Base-by-base conservation (phyloP, 2,888 invertebrate species). In the Lasioglossum oenotherae region DNA sequence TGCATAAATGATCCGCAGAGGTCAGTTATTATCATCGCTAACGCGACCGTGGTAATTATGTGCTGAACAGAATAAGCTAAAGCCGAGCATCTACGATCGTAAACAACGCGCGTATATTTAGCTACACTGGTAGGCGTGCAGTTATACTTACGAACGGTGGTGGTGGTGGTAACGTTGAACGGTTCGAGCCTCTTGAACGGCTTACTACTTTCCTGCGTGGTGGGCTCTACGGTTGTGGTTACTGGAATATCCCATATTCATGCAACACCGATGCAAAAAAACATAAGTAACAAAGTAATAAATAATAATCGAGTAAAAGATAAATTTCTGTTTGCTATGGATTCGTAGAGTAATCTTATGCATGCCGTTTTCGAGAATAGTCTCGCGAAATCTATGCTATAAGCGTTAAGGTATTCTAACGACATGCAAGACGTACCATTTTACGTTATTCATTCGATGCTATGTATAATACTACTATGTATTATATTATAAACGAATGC, bases 201-300 rank as follows among this genome's bases (percentile, higher is more conserved):
- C 87, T 91, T 92, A 79, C 88, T 88, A 78, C 92, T 90, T 87
- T 91, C 91, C 92, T 92, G 91, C 74, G 94, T 94, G 73, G 93
- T 92, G 44, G 95, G 94, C 64, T 92, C 92, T 91, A 93, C 91
- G 35, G 94, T 95, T 83, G 95, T 94, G 86, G 94, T 94, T 91
- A 94, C 95, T 94, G 94, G 78, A 93, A 93, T 92, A 91, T 87
- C 93, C 94, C 93, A 92, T 92, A 92, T 91, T 91, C 94, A 94
- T 94, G 94, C 94, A 94, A 94, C 93, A 94, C 91, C 91, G 94
- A 94, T 93, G 94, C 94, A 92, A 93, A 93, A 91, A 87, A 92
- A 91, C 92, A 89, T 89, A 89, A 89, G 85, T 91, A 91, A 90
- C 79, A 87, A 87, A 77, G 78, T 75, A 86, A 80, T 74, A 60